phyloP scores from a whole-genome alignment of 2,113 vertebrate species.

The Axis porcinus region DNA sequence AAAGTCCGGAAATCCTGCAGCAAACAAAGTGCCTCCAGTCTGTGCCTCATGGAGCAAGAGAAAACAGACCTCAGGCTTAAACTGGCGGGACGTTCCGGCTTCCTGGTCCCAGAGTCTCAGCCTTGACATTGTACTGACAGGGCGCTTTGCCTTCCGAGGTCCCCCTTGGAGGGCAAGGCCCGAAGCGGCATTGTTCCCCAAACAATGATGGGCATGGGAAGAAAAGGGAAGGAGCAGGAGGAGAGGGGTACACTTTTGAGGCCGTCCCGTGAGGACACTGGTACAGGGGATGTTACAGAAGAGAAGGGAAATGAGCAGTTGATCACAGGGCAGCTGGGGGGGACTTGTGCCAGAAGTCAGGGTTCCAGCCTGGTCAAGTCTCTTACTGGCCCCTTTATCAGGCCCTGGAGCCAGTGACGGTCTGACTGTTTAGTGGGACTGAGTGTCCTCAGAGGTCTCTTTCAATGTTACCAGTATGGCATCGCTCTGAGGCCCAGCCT shows the following conservation, averaged over 20 bases:
- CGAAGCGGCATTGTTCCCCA: constrained; percentile 70
- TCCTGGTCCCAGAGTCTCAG: background rate
- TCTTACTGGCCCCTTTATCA: background rate
- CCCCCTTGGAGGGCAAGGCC: background rate
- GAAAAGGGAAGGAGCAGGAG: background rate
- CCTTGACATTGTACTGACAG: background rate
- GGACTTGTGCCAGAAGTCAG: background rate
- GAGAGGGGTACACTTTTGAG: background rate
- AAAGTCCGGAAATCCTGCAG: constrained; percentile 73
- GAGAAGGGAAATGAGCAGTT: background rate
- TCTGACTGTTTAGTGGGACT: background rate
- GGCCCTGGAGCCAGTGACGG: background rate
- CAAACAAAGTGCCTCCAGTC: background rate
- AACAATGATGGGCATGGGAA: constrained; percentile 68
- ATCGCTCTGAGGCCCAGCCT: background rate
- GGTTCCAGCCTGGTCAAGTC: background rate
- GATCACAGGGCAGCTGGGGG: rapidly evolving
- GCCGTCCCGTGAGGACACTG: background rate
- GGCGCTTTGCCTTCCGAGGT: background rate
- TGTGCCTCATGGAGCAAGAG: background rate
- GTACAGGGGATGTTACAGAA: background rate
- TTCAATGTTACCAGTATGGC: rapidly evolving
- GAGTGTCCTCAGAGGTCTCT: background rate
- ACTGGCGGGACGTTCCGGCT: constrained; percentile 21
- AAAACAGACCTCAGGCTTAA: background rate